Evolutionary conservation across 1,140 invertebrate genomes (phyloP).

Genomic region (Laupala kohalensis): DNA sequence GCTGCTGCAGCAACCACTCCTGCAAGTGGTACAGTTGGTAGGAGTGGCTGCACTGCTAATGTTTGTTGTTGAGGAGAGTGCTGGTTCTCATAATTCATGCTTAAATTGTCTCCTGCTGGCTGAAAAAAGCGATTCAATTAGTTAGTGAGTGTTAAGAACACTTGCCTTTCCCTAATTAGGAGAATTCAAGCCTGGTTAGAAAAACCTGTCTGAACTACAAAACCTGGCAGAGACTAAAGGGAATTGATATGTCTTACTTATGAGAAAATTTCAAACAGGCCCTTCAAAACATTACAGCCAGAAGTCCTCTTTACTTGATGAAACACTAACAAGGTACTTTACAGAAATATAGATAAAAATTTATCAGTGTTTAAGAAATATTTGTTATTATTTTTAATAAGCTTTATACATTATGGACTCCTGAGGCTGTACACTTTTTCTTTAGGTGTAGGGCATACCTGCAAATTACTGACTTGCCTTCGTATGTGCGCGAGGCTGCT

Average conservation of each 20-base stretch:
- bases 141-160: neutral
- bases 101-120: slow-evolving; percentile 28
- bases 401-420: neutral
- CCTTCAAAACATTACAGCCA: neutral
- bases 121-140: slow-evolving; percentile 23
- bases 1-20: neutral
- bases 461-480: slow-evolving; percentile 36
- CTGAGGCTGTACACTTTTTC: neutral
- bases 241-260: no score
- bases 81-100: slow-evolving; percentile 9
- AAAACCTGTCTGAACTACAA: neutral
- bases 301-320: neutral
- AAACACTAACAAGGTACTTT: no score
- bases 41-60: neutral
- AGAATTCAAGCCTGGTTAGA: neutral
- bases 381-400: no score
- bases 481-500: slow-evolving; percentile 39
- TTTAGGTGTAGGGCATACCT: slow-evolving; percentile 19
- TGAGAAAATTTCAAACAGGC: neutral
- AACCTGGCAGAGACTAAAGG: no score
- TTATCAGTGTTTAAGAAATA: no score
- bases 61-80: neutral
- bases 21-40: slow-evolving; percentile 1
- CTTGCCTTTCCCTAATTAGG: neutral
- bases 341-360: no score